Evolutionary conservation across 2,113 vertebrate genomes (phyloP).

Genomic region (Lagopus muta): DNA sequence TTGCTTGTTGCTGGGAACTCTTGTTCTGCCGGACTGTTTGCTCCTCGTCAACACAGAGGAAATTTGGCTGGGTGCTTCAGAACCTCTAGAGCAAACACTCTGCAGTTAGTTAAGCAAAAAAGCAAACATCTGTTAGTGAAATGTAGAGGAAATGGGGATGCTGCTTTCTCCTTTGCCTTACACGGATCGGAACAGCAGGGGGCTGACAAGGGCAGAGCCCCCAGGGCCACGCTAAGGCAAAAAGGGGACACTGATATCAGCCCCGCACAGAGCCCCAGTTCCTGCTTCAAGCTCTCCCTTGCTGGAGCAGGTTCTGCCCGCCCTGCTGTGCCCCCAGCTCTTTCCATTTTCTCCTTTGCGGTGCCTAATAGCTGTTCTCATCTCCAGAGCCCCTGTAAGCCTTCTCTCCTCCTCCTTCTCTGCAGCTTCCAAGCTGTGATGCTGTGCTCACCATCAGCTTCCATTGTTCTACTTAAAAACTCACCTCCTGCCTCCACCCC

Average conservation of each 20-base stretch:
- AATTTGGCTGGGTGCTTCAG: neutral
- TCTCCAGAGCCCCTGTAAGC: neutral
- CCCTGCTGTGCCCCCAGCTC: slow-evolving; percentile 33
- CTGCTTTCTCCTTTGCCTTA: accelerated
- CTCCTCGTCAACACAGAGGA: neutral
- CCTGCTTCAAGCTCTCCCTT: neutral
- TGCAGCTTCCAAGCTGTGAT: neutral
- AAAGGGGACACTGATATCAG: neutral
- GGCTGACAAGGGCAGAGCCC: neutral
- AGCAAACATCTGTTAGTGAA: neutral
- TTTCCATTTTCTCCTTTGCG: slow-evolving; percentile 2
- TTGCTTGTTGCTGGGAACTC: accelerated
- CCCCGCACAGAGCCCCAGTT: neutral
- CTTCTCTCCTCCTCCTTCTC: neutral
- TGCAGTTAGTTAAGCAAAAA: neutral
- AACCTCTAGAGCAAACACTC: slow-evolving; percentile 10
- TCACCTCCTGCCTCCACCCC: neutral
- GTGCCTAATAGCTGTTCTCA: slow-evolving; percentile 52
- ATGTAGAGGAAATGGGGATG: neutral
- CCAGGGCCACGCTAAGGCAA: neutral
- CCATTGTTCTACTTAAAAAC: neutral
- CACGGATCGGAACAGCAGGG: accelerated
- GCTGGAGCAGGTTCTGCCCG: neutral
- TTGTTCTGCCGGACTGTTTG: neutral
- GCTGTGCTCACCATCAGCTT: neutral